Conservation (phyloP, 2,113 vertebrate species). For the Danionella cerebrum region DNA sequence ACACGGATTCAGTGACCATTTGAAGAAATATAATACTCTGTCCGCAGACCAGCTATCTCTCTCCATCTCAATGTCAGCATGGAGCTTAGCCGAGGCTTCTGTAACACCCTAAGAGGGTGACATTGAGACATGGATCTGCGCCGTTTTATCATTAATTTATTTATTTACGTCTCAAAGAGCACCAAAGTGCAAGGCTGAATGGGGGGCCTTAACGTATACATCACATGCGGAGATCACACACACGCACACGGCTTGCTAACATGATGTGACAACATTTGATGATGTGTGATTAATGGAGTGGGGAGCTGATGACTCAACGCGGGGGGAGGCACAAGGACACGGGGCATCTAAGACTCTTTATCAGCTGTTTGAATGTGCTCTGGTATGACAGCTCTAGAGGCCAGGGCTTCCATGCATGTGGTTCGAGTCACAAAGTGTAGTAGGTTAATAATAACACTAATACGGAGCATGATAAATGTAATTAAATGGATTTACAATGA, state of each 20-base stretch:
- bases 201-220: background rate
- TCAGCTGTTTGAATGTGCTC: conserved; percentile 13
- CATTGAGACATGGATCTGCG: conserved; percentile 11
- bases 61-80: conserved; percentile 12
- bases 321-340: conserved; percentile 29
- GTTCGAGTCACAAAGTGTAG: background rate
- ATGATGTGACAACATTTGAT: conserved; percentile 38
- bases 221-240: background rate
- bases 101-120: conserved; percentile 13
- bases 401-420: background rate
- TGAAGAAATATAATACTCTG: conserved; percentile 14
- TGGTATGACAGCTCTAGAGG: background rate
- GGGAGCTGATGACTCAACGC: conserved; percentile 38
- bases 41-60: background rate
- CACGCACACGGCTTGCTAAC: conserved; percentile 11
- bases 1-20: conserved; percentile 4
- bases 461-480: too few relatives aligned
- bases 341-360: conserved; percentile 21
- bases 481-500: too few relatives aligned
- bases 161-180: background rate
- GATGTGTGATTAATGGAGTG: conserved; percentile 36
- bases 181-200: background rate
- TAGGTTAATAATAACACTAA: background rate
- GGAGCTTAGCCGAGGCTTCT: conserved; percentile 9
- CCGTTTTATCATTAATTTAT: background rate